Conservation (phyloP, 2,888 invertebrate species). For the Noctua comes region DNA sequence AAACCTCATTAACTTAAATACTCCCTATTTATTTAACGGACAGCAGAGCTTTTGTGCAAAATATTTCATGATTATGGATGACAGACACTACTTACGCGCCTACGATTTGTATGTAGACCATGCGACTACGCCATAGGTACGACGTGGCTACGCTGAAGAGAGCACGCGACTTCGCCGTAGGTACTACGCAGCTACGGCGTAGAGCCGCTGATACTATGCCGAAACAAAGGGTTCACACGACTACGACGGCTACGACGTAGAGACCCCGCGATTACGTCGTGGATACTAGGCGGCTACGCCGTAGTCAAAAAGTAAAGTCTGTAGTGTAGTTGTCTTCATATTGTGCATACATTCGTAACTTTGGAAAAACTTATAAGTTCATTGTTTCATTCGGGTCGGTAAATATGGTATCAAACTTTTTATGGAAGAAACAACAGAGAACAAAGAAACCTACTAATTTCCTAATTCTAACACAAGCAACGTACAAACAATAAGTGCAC, state of each 20-base stretch:
- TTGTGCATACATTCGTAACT: neutral
- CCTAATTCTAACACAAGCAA: slow-evolving; percentile 34
- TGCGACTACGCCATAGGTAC: neutral
- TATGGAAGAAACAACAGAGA: slow-evolving; percentile 19
- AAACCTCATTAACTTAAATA: slow-evolving; percentile 44
- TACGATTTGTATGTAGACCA: neutral
- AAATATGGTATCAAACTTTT: slow-evolving; percentile 19
- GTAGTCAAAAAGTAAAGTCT: neutral
- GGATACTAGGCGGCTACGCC: neutral
- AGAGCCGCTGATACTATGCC: neutral
- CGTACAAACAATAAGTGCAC: slow-evolving; percentile 65
- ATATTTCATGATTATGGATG: slow-evolving; percentile 28
- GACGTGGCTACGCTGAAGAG: neutral
- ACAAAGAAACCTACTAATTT: slow-evolving; percentile 31
- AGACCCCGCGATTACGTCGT: neutral
- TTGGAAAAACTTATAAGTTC: neutral
- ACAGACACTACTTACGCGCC: neutral
- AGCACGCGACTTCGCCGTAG: neutral
- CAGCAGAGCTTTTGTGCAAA: neutral
- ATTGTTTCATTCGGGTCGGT: slow-evolving; percentile 4
- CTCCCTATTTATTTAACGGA: slow-evolving; percentile 43
- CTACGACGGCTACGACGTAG: neutral
- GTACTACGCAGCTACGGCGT: neutral
- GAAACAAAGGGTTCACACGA: neutral
- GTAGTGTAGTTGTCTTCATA: neutral